Evolutionary conservation across 2,797 vertebrate genomes (phyloP), one percentile per base, ranked within the genome.

Genomic region (Tragelaphus oryx): DNA sequence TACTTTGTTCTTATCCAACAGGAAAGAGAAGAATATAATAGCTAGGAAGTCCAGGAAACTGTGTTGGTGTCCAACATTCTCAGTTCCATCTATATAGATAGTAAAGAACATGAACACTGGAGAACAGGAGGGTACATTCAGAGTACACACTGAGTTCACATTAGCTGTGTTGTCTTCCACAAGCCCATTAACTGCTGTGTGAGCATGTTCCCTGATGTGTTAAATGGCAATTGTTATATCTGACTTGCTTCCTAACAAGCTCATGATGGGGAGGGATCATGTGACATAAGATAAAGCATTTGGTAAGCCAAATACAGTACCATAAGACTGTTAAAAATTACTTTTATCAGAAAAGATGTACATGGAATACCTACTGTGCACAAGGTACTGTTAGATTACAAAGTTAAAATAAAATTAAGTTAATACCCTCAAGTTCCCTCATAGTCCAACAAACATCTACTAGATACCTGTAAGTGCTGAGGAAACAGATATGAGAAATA

Each of bases 51-150:
- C 80, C 18, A 59, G 46, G 46, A 97, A 95, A 87, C 41, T 6
- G 78, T 44, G 13, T 52, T 82, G 46, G 20, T 84, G 20, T 52
- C 71, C 83, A 95, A 80, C 17, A 91, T 76, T 89, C 37, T 95
- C 24, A 84, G 28, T 68, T 86, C 26, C 48, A 2, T 88, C 24
- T 96, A 91, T 84, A 74, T 62, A 93, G 50, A 85, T 57, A 75
- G 37, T 44, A 89, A 62, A 84, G 33, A 91, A 75, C 50, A 80
- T 74, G 48, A 33, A n/a, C 62, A 59, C 41, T 93, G 30, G 18
- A 87, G 84, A 92, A n/a, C 22, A 93, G 62, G 48, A 92, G 48
- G 17, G 10, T 82, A 91, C 52, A 88, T 74, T 95, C 46, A 94
- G 52, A 84, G 44, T 28, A 90, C 17, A 41, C 24, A 74, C 28